phyloP scores from a whole-genome alignment of 2,888 invertebrate species.

The Notocelia uddmanniana region DNA sequence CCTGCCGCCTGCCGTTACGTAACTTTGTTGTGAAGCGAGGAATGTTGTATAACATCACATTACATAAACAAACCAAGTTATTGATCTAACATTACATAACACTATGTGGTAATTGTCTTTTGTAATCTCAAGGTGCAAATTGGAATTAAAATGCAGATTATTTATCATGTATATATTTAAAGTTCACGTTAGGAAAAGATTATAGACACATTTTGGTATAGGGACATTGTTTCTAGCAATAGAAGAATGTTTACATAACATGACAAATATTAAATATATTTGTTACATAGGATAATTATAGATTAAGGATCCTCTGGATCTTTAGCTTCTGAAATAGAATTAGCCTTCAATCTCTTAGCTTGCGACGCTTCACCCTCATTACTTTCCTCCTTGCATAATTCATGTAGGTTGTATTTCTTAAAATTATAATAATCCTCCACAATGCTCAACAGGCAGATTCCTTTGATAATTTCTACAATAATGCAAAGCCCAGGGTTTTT shows the following conservation, averaged over 20 bases:
- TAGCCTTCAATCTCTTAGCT: slow-evolving; percentile 77
- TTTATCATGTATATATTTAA: slow-evolving; percentile 34
- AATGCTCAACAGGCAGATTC: slow-evolving; percentile 92
- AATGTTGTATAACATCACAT: slow-evolving; percentile 40
- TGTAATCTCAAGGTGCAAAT: not conserved
- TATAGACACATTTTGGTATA: slow-evolving; percentile 78
- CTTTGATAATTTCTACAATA: slow-evolving; percentile 93
- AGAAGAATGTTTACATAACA: slow-evolving; percentile 54
- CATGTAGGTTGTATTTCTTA: slow-evolving; percentile 94
- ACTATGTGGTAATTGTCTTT: not conserved
- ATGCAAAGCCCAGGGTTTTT: slow-evolving; percentile 91
- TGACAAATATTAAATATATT: slow-evolving; percentile 57
- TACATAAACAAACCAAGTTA: slow-evolving; percentile 42
- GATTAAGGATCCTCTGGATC: slow-evolving; percentile 62
- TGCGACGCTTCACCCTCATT: slow-evolving; percentile 74
- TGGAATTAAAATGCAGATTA: slow-evolving; percentile 29
- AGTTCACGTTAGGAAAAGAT: slow-evolving; percentile 49
- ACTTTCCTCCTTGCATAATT: slow-evolving; percentile 83
- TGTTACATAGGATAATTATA: slow-evolving; percentile 57
- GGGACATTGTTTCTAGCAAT: slow-evolving; percentile 69
- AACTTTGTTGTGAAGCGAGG: slow-evolving; percentile 37
- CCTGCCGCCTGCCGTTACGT: slow-evolving; percentile 29
- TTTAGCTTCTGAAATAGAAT: slow-evolving; percentile 57
- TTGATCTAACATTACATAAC: slow-evolving; percentile 43
- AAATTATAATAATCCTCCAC: slow-evolving; percentile 91